Percentiles rank a stretch among this genome's conserved stretches.
phyloP scores from a whole-genome alignment of 1,140 invertebrate genomes.

The Heliconius melpomene region DNA sequence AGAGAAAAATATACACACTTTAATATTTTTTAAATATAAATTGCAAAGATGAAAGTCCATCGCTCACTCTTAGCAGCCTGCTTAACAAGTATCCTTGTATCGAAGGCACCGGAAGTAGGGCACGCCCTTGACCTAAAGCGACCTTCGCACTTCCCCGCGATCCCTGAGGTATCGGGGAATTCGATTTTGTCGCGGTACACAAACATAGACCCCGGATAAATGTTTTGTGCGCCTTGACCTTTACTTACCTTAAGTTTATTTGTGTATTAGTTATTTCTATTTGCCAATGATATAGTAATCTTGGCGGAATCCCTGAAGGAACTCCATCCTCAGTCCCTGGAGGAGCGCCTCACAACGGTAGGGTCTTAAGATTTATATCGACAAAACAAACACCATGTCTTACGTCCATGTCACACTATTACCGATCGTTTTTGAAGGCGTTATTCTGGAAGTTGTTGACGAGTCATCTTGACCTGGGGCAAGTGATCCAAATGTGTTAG shows the following conservation, averaged over 20 bases:
- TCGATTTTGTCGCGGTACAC: neutral
- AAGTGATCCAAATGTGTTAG: no score
- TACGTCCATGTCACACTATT: no score
- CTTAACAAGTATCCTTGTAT: constrained; percentile 19
- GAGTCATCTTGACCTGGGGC: no score
- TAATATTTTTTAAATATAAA: neutral
- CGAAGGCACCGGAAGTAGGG: constrained; percentile 19
- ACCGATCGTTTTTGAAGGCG: no score
- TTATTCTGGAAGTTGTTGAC: no score
- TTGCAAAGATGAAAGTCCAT: neutral
- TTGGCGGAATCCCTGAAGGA: no score
- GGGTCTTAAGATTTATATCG: no score
- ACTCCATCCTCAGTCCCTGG: no score
- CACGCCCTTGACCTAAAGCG: constrained; percentile 22
- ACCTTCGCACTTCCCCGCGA: neutral
- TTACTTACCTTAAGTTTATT: neutral
- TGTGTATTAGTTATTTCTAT: neutral
- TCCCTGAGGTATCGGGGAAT: constrained; percentile 2
- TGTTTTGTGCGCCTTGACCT: neutral
- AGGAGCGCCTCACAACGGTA: no score
- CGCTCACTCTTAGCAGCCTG: neutral
- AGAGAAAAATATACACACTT: no score
- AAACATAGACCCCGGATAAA: constrained; percentile 4
- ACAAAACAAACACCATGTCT: no score
- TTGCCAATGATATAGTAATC: no score